phyloP scores from a whole-genome alignment of 1,140 invertebrate species.

The Drosophila rufa region DNA sequence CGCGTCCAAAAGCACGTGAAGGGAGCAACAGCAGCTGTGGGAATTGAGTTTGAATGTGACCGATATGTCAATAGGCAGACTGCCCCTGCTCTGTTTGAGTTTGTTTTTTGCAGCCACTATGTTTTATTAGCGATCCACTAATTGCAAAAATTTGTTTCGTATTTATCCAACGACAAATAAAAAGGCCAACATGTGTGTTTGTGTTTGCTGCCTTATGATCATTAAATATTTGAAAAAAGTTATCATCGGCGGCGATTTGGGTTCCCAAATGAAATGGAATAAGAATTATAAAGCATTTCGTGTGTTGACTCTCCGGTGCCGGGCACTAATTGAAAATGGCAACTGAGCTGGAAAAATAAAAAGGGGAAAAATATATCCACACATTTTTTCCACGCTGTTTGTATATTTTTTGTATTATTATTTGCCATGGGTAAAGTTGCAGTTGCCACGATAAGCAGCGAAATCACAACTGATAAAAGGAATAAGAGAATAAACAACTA shows the following conservation, averaged over 20 bases:
- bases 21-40: slow-evolving; percentile 45
- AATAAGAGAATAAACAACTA: slow-evolving; percentile 48
- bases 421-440: slow-evolving; percentile 57
- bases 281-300: slow-evolving; percentile 51
- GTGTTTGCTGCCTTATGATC: slow-evolving; percentile 53
- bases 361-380: not conserved
- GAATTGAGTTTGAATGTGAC: slow-evolving; percentile 36
- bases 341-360: slow-evolving; percentile 24
- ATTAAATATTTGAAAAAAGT: slow-evolving; percentile 63
- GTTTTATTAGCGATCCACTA: slow-evolving; percentile 57
- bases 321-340: slow-evolving; percentile 71
- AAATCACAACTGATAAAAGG: slow-evolving; percentile 71
- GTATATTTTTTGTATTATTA: slow-evolving; percentile 12
- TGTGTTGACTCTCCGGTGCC: slow-evolving; percentile 57
- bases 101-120: slow-evolving; percentile 32
- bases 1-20: slow-evolving; percentile 54
- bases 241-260: slow-evolving; percentile 30
- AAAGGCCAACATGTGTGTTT: slow-evolving; percentile 26
- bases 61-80: slow-evolving; percentile 57
- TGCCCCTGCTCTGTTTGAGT: slow-evolving; percentile 10
- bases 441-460: slow-evolving; percentile 67
- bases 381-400: slow-evolving; percentile 12
- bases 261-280: slow-evolving; percentile 34
- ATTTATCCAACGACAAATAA: slow-evolving; percentile 26
- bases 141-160: slow-evolving; percentile 63